A percentile compares a stretch with the other conserved stretches of the same genome.
phyloP scores from a whole-genome alignment of 1,140 invertebrate species.

The Pinna nobilis region DNA sequence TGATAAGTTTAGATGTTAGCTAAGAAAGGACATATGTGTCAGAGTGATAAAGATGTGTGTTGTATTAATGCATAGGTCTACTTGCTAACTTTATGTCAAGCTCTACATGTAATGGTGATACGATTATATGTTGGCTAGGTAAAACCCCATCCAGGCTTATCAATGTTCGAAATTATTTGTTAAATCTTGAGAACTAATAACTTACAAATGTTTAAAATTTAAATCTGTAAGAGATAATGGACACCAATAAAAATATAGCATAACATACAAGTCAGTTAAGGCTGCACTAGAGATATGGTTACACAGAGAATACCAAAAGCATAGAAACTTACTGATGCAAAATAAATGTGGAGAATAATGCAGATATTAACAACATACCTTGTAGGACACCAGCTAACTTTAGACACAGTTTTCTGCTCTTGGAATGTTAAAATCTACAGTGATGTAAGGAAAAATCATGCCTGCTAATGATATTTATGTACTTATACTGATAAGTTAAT shows the following conservation, averaged over 20 bases:
- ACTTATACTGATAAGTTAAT: neutral
- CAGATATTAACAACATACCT: constrained; percentile 76
- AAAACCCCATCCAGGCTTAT: too few species aligned
- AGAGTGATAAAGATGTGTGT: neutral
- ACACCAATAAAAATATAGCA: too few species aligned
- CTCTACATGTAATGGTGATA: too few species aligned
- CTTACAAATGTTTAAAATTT: neutral
- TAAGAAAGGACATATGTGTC: neutral
- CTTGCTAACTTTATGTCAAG: neutral
- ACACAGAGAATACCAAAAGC: neutral
- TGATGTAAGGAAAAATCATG: neutral
- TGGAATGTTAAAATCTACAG: constrained; percentile 57
- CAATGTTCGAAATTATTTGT: too few species aligned
- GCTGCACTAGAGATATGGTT: neutral
- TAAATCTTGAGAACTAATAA: neutral
- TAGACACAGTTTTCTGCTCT: constrained; percentile 83
- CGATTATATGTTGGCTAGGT: too few species aligned
- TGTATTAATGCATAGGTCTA: neutral
- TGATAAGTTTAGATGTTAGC: neutral
- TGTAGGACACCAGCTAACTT: constrained; percentile 93
- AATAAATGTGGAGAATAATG: neutral
- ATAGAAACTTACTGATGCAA: neutral
- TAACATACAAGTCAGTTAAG: too few species aligned
- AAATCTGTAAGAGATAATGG: neutral
- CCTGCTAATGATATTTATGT: neutral